These are phyloP conservation scores for Troglohyphantes excavatus DNA, from an alignment of 2,888 invertebrate species.

Conservation along the genomic window DNA sequence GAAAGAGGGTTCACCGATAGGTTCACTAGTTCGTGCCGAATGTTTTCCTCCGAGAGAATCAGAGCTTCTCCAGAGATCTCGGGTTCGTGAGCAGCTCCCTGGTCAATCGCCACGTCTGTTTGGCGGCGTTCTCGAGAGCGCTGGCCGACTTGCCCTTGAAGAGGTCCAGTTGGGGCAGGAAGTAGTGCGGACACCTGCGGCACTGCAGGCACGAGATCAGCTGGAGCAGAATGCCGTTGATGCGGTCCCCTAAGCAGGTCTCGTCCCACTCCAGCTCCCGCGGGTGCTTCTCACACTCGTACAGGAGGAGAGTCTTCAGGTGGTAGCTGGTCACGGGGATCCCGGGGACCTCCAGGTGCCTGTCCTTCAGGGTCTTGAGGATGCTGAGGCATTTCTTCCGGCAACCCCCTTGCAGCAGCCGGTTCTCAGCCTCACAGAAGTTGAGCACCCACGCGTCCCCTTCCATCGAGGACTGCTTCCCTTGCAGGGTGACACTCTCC, in stretches of 20 bases:
- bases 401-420: constrained; percentile 92
- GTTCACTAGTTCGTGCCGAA: not conserved
- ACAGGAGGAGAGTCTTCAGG: constrained; percentile 90
- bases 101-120: constrained; percentile 95
- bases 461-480: constrained; percentile 91
- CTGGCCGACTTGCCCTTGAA: constrained; percentile 95
- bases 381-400: constrained; percentile 93
- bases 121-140: constrained; percentile 94
- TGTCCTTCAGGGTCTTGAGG: constrained; percentile 93
- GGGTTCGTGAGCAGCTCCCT: constrained; percentile 95
- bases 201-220: constrained; percentile 98
- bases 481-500: constrained; percentile 83
- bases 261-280: constrained; percentile 97
- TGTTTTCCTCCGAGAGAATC: not conserved
- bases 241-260: constrained; percentile 92
- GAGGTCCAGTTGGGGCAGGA: constrained; percentile 94
- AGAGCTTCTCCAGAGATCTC: constrained; percentile 92
- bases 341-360: constrained; percentile 92
- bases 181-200: constrained; percentile 96
- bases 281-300: constrained; percentile 98
- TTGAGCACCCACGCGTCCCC: constrained; percentile 97
- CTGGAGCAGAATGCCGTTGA: constrained; percentile 96
- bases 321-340: constrained; percentile 95
- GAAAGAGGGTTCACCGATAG: not conserved
- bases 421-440: constrained; percentile 94